Percentiles rank a stretch among this genome's conserved stretches.
phyloP scores from a whole-genome alignment of 1,140 invertebrate genomes.

The Drosophila lacertosa region DNA sequence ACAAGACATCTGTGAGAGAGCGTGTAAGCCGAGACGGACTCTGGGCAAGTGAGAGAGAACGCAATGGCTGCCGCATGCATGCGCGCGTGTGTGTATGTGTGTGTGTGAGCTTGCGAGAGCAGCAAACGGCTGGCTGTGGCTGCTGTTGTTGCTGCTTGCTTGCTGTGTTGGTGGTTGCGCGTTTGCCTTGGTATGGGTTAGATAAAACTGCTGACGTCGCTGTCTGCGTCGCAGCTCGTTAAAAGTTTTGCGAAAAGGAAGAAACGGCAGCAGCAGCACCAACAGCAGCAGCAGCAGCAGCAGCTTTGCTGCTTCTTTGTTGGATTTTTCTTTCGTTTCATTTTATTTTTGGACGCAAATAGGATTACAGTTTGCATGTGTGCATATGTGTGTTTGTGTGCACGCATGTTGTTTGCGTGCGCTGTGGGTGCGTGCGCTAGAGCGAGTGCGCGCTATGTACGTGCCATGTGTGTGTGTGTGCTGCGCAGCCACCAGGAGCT shows the following conservation, averaged over 20 bases:
- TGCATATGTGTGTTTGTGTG: slow-evolving; percentile 26
- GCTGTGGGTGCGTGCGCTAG: slow-evolving; percentile 19
- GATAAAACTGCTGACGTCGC: slow-evolving; percentile 57
- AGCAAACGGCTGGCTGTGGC: slow-evolving; percentile 19
- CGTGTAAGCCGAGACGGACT: slow-evolving; percentile 18
- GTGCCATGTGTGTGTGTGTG: not conserved
- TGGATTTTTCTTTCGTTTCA: slow-evolving; percentile 67
- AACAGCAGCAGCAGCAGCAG: slow-evolving; percentile 52
- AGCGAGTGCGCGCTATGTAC: slow-evolving; percentile 32
- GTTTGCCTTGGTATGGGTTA: slow-evolving; percentile 64
- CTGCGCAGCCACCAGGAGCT: slow-evolving; percentile 38
- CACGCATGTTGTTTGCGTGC: slow-evolving; percentile 46
- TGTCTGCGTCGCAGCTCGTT: slow-evolving; percentile 10
- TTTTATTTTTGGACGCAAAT: slow-evolving; percentile 72
- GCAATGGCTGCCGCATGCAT: slow-evolving; percentile 52
- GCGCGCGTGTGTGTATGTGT: slow-evolving; percentile 14
- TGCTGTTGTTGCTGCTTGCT: slow-evolving; percentile 39
- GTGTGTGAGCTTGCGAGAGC: slow-evolving; percentile 4
- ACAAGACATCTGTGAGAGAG: too few species aligned
- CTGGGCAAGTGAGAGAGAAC: slow-evolving; percentile 35
- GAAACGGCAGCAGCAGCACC: slow-evolving; percentile 22
- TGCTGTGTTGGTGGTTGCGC: slow-evolving; percentile 29
- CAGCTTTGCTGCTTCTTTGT: slow-evolving; percentile 59
- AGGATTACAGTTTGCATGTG: slow-evolving; percentile 59
- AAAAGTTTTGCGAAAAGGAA: slow-evolving; percentile 54